Evolutionary conservation across 1,140 invertebrate species (phyloP).

Genomic region (Heliconius nattereri): DNA sequence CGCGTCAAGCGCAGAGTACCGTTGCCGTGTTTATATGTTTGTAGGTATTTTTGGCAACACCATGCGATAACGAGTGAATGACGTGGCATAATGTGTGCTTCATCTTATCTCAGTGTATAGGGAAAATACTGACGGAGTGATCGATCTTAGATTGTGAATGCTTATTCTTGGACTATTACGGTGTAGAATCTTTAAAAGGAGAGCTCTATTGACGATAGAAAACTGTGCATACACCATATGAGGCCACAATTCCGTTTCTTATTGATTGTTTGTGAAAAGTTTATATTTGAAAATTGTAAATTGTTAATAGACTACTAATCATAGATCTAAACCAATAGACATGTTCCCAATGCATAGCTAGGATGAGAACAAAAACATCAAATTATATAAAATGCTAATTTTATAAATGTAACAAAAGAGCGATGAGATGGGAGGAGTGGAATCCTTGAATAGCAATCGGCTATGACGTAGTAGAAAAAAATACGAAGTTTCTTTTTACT

Average conservation of each 20-base stretch:
- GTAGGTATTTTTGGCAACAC: slow-evolving; percentile 11
- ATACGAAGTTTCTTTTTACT: not conserved
- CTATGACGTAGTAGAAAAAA: not conserved
- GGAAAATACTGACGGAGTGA: not conserved
- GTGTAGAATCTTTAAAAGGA: not conserved
- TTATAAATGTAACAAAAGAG: not conserved
- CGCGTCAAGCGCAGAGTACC: not conserved
- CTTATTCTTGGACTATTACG: not conserved
- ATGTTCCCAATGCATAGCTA: too few species aligned
- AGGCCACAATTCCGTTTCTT: not conserved
- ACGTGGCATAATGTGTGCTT: not conserved
- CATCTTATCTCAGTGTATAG: not conserved
- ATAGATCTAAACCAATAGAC: too few species aligned
- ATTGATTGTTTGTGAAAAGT: not conserved
- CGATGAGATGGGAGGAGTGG: not conserved
- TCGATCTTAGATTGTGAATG: not conserved
- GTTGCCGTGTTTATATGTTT: slow-evolving; percentile 5
- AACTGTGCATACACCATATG: not conserved
- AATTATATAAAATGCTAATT: not conserved
- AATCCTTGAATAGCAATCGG: slow-evolving; percentile 1
- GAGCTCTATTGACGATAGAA: not conserved
- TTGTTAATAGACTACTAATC: too few species aligned
- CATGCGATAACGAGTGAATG: not conserved
- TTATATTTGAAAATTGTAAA: too few species aligned
- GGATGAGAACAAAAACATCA: too few species aligned